Evolutionary conservation across 1,140 invertebrate species (phyloP), one percentile per base, ranked within the genome.

Genomic region (Listronotus bonariensis): DNA sequence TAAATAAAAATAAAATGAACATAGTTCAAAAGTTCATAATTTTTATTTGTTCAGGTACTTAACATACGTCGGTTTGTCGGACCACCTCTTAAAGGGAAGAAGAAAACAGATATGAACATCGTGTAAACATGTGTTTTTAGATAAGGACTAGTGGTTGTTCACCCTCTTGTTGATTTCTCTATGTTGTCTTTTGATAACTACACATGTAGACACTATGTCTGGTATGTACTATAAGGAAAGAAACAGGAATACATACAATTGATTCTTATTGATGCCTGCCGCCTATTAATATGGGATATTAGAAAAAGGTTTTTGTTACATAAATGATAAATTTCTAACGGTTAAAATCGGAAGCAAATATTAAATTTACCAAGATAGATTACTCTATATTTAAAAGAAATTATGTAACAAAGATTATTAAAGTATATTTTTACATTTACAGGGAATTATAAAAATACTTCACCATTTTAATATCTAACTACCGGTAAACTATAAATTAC

Each of bases 241-340:
- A 15, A 45, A 45, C 14, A 17, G 3, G 42, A 45, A 15, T 17
- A 10, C 20, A 46, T 15, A 18, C 43, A 46, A 46, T 10, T 8
- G 43, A 46, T 46, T 18, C 10, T 10, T 46, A 46, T 18, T 46
- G 14, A 20, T 17, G 43, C 15, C 10, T 46, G 14, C 15, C 43
- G 43, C 15, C 15, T 18, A 46, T 46, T 18, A 46, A 46, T 10
- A 46, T 10, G 5, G 6, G 14, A 11, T 73, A 90, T 82, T 7
- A 94, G 34, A 36, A 36, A 10, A 36, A 26, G 20, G 34, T 82
- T 45, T 84, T 88, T 77, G 86, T 88, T 62, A 89, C 81, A 11
- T 36, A 36, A 36, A 36, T 5, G 34, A 36, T 36, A 36, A 36
- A 36, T 12, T 36, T 36, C 20, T 36, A 36, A 36, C 34, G 3